phyloP scores from a whole-genome alignment of 2,113 vertebrate species.

The Siphamia tubifer region DNA sequence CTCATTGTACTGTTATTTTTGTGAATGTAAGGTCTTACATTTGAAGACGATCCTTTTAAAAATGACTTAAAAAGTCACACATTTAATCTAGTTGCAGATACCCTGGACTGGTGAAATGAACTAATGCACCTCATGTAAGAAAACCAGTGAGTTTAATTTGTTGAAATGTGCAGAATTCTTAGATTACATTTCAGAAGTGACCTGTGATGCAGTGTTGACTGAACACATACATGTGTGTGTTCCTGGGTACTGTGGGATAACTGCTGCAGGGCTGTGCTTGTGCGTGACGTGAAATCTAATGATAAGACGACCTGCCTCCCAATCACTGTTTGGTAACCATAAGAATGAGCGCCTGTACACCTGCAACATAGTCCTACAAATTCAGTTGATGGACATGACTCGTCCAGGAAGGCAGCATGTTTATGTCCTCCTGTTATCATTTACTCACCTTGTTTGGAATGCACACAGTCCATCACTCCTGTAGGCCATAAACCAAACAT shows the following conservation, averaged over 20 bases:
- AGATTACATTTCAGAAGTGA: too few species aligned
- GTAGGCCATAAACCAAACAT: background rate
- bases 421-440: background rate
- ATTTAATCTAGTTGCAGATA: too few species aligned
- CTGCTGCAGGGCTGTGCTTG: slow-evolving; percentile 35
- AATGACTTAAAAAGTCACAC: too few species aligned
- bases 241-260: slow-evolving; percentile 1
- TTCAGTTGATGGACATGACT: slow-evolving; percentile 1
- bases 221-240: background rate
- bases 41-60: too few species aligned
- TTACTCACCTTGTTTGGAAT: background rate
- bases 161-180: too few species aligned
- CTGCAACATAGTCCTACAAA: background rate
- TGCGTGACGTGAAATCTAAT: slow-evolving; percentile 61
- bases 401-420: background rate
- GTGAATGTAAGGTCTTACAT: too few species aligned
- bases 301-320: slow-evolving; percentile 20
- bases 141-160: too few species aligned
- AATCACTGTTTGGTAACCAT: slow-evolving; percentile 9
- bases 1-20: too few species aligned
- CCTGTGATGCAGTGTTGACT: background rate
- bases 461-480: background rate
- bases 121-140: too few species aligned
- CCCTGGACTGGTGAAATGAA: too few species aligned
- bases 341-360: slow-evolving; percentile 15